Evolutionary conservation across 1,140 invertebrate species (phyloP), one percentile per base, ranked within the genome.

Genomic region (Drosophila repletoides): DNA sequence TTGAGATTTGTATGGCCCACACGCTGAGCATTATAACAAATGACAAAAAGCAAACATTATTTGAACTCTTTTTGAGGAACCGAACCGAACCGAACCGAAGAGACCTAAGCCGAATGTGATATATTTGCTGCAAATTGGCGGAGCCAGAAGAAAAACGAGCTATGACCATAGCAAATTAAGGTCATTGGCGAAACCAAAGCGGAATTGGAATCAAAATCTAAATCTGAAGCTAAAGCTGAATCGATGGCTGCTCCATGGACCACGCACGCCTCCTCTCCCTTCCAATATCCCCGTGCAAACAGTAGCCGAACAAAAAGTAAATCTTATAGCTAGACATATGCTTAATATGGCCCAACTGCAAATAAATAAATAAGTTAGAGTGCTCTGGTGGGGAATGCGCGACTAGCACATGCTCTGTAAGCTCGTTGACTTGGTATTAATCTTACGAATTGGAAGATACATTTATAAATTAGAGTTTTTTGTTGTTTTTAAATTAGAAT

Each of bases 81-180:
- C n/a, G n/a, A n/a, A n/a, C n/a, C n/a, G n/a, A n/a, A n/a, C n/a
- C n/a, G n/a, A n/a, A n/a, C n/a, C n/a, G 43, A 3, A 60, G 5
- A 33, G 29, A 49, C 33, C 40, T 49, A 41, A 60, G 58, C 48
- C 28, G 51, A 52, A 73, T 64, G 58, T 68, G 75, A 84, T 68
- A 58, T 86, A 84, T 84, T 71, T 51, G 46, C 66, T 41, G 58
- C 66, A 84, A 84, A 83, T 83, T 83, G 79, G 70, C 74, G 70
- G 46, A 60, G 79, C 70, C 73, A 43, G 31, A 77, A 70, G 64
- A 84, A 63, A 79, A 83, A 83, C 72, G 76, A 81, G 61, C 76
- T 67, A 36, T 63, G 61, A 55, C 66, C 80, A 53, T 12, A 38
- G 60, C 80, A 75, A 84, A 84, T 84, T 84, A 84, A 84, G 79